Percentiles rank a stretch among this genome's conserved stretches.
These are phyloP conservation scores for Ochropacha duplaris DNA, from an alignment of 2,888 invertebrate species.

Conservation along the genomic window DNA sequence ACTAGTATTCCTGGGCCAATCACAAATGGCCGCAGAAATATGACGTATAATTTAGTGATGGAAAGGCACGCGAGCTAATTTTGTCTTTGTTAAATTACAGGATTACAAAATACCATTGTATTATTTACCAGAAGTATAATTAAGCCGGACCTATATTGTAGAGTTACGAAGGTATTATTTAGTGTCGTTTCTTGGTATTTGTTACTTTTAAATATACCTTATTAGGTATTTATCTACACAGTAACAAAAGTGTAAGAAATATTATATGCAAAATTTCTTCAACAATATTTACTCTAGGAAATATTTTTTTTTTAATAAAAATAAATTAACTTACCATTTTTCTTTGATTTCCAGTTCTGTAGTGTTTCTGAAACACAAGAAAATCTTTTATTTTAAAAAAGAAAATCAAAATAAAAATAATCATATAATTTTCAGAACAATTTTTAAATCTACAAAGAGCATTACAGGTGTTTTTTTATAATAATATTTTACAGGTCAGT, in stretches of 20 bases:
- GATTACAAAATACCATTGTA: not conserved
- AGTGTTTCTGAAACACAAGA: not conserved
- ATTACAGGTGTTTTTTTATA: no score
- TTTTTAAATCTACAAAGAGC: no score
- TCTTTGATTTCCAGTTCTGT: not conserved
- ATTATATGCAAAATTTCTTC: no score
- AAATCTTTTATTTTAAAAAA: not conserved
- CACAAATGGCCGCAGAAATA: conserved; percentile 8
- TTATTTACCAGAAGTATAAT: not conserved
- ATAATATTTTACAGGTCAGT: not conserved
- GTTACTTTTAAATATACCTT: not conserved
- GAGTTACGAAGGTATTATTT: not conserved
- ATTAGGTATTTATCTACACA: not conserved
- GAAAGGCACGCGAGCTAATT: not conserved
- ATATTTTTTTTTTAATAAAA: not conserved
- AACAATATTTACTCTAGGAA: no score
- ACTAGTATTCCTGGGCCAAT: conserved; percentile 1
- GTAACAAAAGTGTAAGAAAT: no score
- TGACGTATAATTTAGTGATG: not conserved
- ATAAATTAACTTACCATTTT: not conserved
- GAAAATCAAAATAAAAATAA: no score
- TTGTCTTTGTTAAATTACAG: not conserved
- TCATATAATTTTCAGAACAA: no score
- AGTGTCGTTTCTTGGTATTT: not conserved
- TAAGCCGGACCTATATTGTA: not conserved